phyloP scores from a whole-genome alignment of 2,888 invertebrate species.

The Leptopilina myrica region DNA sequence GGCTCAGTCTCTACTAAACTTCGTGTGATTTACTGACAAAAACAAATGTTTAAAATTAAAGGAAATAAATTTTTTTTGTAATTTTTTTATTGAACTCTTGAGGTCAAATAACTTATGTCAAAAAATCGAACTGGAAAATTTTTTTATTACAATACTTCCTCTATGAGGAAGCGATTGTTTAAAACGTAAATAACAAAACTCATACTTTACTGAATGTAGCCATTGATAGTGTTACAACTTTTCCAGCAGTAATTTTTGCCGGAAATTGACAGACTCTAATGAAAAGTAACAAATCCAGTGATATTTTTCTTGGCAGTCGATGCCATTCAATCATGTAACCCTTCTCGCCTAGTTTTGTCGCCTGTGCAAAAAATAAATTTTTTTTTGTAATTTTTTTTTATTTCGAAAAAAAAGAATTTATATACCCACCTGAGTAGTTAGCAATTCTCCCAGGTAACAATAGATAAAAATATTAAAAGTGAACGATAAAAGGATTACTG shows the following conservation, averaged over 20 bases:
- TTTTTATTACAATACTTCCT: too few relatives aligned
- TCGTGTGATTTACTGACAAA: too few relatives aligned
- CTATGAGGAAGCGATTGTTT: not conserved
- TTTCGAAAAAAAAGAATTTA: too few relatives aligned
- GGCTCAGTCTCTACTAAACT: too few relatives aligned
- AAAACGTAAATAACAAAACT: not conserved
- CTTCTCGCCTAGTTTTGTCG: constrained; percentile 59
- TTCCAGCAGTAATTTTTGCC: not conserved
- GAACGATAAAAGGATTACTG: constrained; percentile 41
- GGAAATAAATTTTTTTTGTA: too few relatives aligned
- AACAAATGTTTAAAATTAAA: too few relatives aligned
- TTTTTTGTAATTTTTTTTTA: too few relatives aligned
- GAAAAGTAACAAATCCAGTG: constrained; percentile 55
- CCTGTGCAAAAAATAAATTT: constrained; percentile 47
- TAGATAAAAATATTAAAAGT: constrained; percentile 48
- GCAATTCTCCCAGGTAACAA: constrained; percentile 47
- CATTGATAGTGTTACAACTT: not conserved
- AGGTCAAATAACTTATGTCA: not conserved
- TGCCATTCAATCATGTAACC: constrained; percentile 66
- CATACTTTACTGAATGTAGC: not conserved
- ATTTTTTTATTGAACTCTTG: too few relatives aligned
- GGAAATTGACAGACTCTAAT: constrained; percentile 23
- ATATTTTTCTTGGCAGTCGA: constrained; percentile 58
- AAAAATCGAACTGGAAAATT: too few relatives aligned
- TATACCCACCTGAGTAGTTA: constrained; percentile 13